Conservation (phyloP, 2,113 vertebrate genomes). For the Tragelaphus scriptus region DNA sequence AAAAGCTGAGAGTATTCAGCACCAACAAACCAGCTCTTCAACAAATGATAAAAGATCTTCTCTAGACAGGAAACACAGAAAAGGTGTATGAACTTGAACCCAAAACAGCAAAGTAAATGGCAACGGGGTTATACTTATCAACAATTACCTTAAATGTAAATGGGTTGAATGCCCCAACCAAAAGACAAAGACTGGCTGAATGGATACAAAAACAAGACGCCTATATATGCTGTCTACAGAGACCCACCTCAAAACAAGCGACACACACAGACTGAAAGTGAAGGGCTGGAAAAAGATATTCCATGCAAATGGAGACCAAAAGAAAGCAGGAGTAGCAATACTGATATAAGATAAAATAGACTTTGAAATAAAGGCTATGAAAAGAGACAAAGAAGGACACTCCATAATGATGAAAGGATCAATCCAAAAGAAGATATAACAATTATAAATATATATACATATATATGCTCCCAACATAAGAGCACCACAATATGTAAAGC, state of each 20-base stretch:
- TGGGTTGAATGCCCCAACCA: neutral
- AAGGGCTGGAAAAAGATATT: neutral
- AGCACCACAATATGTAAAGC: neutral
- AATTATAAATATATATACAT: neutral
- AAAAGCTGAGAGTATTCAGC: neutral
- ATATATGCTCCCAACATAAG: neutral
- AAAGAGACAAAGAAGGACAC: neutral
- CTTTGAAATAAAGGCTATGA: neutral
- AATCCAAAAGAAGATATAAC: neutral
- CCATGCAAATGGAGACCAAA: neutral
- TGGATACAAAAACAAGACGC: neutral
- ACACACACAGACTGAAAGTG: neutral
- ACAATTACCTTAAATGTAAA: neutral
- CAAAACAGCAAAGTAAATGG: neutral
- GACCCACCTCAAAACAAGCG: neutral
- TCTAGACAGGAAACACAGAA: neutral
- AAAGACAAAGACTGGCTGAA: neutral
- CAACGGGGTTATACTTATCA: neutral
- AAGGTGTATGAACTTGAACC: neutral
- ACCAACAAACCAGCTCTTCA: neutral
- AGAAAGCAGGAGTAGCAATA: neutral
- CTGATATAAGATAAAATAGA: neutral
- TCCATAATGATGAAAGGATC: neutral
- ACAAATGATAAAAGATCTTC: neutral
- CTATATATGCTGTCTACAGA: neutral